These are phyloP conservation scores for Linnaemya vulpina DNA, from an alignment of 2,888 invertebrate species.

Conservation along the genomic window DNA sequence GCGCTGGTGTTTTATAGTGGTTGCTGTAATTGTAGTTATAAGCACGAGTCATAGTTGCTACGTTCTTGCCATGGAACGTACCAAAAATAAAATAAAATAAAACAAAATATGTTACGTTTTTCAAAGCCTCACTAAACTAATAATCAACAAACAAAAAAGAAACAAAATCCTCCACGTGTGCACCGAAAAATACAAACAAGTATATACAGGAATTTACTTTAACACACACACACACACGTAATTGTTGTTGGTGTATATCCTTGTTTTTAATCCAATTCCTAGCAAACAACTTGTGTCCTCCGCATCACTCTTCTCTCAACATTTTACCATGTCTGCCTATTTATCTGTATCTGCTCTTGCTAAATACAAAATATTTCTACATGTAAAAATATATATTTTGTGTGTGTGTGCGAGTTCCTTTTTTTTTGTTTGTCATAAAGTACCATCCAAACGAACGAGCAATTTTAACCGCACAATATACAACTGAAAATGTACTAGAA, in stretches of 20 bases:
- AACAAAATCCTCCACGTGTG: constrained; percentile 44
- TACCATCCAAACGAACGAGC: constrained; percentile 58
- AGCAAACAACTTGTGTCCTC: background rate
- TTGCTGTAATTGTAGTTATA: constrained; percentile 20
- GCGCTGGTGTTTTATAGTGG: constrained; percentile 8
- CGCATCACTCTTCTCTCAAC: background rate
- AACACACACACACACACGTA: background rate
- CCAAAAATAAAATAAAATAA: too few relatives aligned
- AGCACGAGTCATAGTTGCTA: constrained; percentile 24
- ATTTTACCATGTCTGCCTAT: constrained; percentile 26
- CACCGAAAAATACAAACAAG: constrained; percentile 20
- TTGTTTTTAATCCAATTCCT: constrained; percentile 36
- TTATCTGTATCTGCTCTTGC: constrained; percentile 28
- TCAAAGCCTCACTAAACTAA: constrained; percentile 46
- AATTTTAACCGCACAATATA: constrained; percentile 66
- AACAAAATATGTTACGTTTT: constrained; percentile 16
- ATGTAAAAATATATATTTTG: constrained; percentile 48
- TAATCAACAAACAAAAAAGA: constrained; percentile 44
- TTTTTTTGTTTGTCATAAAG: constrained; percentile 46
- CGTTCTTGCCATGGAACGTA: background rate
- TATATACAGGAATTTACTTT: constrained; percentile 6
- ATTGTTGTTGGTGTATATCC: constrained; percentile 26
- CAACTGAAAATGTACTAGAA: constrained; percentile 48
- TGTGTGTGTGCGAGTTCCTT: too few relatives aligned
- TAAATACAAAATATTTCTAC: constrained; percentile 50